These are phyloP conservation scores for Calephelis virginiensis DNA, from an alignment of 1,140 invertebrate species.

Conservation along the genomic window DNA sequence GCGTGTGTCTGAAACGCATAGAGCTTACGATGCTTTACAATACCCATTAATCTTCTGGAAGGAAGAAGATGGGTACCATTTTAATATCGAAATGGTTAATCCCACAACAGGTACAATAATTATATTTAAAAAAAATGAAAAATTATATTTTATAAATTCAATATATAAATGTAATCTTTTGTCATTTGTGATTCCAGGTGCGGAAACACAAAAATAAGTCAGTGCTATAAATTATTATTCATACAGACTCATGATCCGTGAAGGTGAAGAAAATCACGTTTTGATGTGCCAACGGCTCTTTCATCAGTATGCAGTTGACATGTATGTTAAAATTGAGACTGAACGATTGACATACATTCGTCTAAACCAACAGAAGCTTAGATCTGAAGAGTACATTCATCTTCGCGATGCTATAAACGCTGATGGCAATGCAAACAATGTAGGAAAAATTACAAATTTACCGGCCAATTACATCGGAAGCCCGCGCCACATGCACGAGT, in stretches of 20 bases:
- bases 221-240: constrained; percentile 34
- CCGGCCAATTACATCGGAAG: no score
- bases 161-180: not conserved
- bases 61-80: constrained; percentile 26
- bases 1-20: constrained; percentile 46
- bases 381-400: constrained; percentile 54
- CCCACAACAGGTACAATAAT: constrained; percentile 21
- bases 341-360: constrained; percentile 50
- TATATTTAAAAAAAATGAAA: no score
- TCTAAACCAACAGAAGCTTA: constrained; percentile 53
- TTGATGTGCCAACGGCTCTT: constrained; percentile 29
- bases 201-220: constrained; percentile 30
- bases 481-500: no score
- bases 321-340: constrained; percentile 59
- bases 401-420: constrained; percentile 52
- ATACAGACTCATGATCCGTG: constrained; percentile 27
- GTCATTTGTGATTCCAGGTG: constrained; percentile 20
- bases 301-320: constrained; percentile 51
- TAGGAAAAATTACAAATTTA: no score
- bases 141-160: no score
- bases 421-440: no score
- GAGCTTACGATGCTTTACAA: constrained; percentile 41
- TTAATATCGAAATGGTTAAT: constrained; percentile 26
- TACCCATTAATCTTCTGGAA: constrained; percentile 25
- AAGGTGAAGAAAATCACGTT: constrained; percentile 31